Evolutionary conservation across 2,113 vertebrate species (phyloP), one percentile per base, ranked within the genome.

Genomic region (Mormoops blainvillei): DNA sequence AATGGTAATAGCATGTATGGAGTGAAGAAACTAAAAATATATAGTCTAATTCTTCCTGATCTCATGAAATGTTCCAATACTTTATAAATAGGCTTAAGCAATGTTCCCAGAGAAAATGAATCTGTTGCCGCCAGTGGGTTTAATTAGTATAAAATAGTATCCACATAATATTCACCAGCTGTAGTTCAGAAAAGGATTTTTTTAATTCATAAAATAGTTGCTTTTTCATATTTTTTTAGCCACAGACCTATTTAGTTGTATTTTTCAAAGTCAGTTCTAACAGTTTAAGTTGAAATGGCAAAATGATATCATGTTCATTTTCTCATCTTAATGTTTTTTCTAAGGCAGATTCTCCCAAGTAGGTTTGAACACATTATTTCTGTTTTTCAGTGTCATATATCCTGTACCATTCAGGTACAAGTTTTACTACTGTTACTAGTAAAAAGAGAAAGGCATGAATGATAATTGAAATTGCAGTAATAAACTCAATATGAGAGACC

Each of bases 91-190:
- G 52, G 13, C 45, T 81, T 96, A 87, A 91, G n/a, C 54, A 67
- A 43, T 81, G 3, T 61, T 97, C 92, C 70, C 65, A 95, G 68
- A 93, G 77, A 71, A 84, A 81, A 90, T 7, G 36, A 83, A 94
- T 92, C 43, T 87, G 36, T 94, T 90, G 33, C 33, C 96, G 81
- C 52, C 19, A 41, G 36, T 96, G 80, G 52, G 41, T 78, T 90
- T 96, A 97, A 98, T 96, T 97, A 96, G 84, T 76, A 65, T 85
- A 88, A 94, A 88, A 95, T 81, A 76, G 16, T 96, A 84, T 73
- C 31, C 54, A 77, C 33, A 54, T 87, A 89, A 76, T 92, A 95
- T 50, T 96, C 54, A 56, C 26, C 58, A 97, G 70, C 63, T 95
- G 20, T 81, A 94, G 71, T 67, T 96, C 26, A 94, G 77, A 94